phyloP scores from a whole-genome alignment of 2,888 invertebrate species.

The Ichneumon xanthorius region DNA sequence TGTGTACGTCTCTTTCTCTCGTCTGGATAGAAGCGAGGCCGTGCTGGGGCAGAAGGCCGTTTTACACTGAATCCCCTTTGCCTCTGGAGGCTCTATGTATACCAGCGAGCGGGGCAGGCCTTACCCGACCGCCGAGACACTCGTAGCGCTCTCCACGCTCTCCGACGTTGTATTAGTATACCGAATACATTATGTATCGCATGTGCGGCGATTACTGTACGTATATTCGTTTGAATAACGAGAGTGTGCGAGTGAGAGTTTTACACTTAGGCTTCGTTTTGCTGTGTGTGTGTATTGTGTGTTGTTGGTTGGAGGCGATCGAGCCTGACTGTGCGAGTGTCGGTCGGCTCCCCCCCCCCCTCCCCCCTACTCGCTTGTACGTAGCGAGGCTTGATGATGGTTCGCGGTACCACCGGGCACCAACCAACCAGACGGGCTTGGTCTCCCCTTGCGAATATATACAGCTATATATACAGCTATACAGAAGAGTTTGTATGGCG shows the following conservation, averaged over 20 bases:
- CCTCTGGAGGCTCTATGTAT: slow-evolving; percentile 80
- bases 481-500: background rate
- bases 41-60: slow-evolving; percentile 80
- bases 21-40: slow-evolving; percentile 37
- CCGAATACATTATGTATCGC: slow-evolving; percentile 27
- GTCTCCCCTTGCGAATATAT: slow-evolving; percentile 19
- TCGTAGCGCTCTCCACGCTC: slow-evolving; percentile 17
- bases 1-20: slow-evolving; percentile 28
- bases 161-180: slow-evolving; percentile 17
- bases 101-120: slow-evolving; percentile 63
- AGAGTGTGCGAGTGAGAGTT: background rate
- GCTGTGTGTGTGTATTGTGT: background rate
- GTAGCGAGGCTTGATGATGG: slow-evolving; percentile 21
- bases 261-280: background rate
- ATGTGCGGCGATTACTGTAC: background rate
- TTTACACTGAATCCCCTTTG: slow-evolving; percentile 82
- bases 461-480: too few species aligned
- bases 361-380: slow-evolving; percentile 2
- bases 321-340: slow-evolving; percentile 14
- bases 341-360: slow-evolving; percentile 13
- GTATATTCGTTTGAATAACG: background rate
- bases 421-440: slow-evolving; percentile 39
- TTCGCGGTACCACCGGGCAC: slow-evolving; percentile 52
- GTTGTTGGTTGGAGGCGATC: background rate
- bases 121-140: slow-evolving; percentile 44